Evolutionary conservation across 1,140 invertebrate species (phyloP), one percentile per base, ranked within the genome.

Genomic region (Drosophila triauraria): DNA sequence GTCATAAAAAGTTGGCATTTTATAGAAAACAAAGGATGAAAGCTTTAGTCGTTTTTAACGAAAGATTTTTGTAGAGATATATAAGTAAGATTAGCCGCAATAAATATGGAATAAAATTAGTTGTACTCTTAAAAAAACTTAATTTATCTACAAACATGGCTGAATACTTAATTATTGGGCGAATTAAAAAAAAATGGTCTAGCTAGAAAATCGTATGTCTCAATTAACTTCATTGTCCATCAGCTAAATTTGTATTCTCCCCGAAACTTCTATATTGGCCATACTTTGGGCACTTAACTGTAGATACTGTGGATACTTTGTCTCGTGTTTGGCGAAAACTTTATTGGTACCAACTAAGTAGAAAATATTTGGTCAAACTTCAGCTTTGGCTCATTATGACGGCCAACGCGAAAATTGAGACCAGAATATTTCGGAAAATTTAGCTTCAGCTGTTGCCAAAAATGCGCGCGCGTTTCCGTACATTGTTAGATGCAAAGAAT

Each of bases 401-500:
- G 69, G 64, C 25, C 47, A 25, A 8, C 12, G 35, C 67, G 50
- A 60, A 44, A 32, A 53, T 51, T 17, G 38, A 51, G 59, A 44
- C 57, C 57, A 38, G 38, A 54, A 82, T 69, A 30, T 53, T 87
- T 78, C 43, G 54, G 53, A 79, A 69, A 68, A 77, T 69, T 40
- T 27, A 17, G 58, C 58, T 72, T 78, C 80, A 87, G 76, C 69
- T 87, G 82, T 62, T 86, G 61, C 42, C 40, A 62, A 84, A 84
- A 83, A 46, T 42, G 40, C 53, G 58, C 38, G 9, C 47, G 58
- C 38, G 8, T 62, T 60, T 74, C 32, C 35, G 50, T 68, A 80
- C 71, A 83, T 83, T 83, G 84, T 88, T 74, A 74, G 81, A 87
- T 87, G 84, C 84, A 83, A 88, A 87, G 70, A 77, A 65, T 75